phyloP scores from a whole-genome alignment of 2,113 vertebrate species.

The Saguinus midas region DNA sequence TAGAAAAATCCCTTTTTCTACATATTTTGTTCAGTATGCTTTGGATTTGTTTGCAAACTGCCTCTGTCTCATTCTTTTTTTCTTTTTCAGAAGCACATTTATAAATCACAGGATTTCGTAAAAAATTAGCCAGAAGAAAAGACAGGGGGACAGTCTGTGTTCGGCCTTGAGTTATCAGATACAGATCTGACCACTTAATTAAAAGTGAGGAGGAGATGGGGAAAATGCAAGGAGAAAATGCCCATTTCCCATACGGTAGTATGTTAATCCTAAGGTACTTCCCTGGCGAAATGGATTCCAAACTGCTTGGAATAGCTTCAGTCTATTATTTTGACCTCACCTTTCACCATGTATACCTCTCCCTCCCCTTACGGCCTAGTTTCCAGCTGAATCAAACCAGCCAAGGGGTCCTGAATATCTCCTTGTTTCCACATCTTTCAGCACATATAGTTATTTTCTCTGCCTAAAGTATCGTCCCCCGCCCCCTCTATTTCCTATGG shows the following conservation, averaged over 20 bases:
- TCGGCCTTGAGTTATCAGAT: neutral
- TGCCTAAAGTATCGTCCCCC: neutral
- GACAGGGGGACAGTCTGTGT: neutral
- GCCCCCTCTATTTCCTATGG: neutral
- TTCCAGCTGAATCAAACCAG: neutral
- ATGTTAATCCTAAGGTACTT: neutral
- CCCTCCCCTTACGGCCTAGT: neutral
- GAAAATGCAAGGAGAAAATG: neutral
- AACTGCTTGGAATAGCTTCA: neutral
- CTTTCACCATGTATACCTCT: too few relatives aligned
- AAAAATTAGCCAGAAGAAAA: neutral
- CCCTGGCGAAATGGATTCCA: neutral
- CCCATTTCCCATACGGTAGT: neutral
- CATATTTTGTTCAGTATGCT: neutral
- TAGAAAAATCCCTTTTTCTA: neutral
- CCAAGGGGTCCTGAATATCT: rapidly evolving
- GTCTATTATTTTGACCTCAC: neutral
- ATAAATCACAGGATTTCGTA: neutral
- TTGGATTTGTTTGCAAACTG: neutral
- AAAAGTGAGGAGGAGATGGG: neutral
- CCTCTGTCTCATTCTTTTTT: neutral
- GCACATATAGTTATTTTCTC: neutral
- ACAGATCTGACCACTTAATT: neutral
- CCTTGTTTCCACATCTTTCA: neutral
- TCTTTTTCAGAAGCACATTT: neutral